Evolutionary conservation across 2,888 invertebrate species (phyloP).

Genomic region (Hololepta plana): DNA sequence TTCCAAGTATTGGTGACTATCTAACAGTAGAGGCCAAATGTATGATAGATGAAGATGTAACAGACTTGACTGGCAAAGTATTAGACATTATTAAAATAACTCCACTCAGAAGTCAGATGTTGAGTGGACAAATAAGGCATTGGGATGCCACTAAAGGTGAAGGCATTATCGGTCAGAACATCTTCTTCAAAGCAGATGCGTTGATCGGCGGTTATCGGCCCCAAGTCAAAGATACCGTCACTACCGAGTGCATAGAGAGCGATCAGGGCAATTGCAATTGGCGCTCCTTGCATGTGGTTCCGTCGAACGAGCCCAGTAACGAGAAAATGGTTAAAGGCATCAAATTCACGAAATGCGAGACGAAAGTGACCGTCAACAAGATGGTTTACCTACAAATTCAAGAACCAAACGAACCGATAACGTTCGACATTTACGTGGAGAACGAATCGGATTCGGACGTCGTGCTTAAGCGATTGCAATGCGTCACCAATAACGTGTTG

Average conservation of each 20-base stretch:
- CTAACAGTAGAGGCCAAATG: constrained; percentile 42
- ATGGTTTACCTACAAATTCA: no score
- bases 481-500: not conserved
- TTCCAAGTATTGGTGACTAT: constrained; percentile 54
- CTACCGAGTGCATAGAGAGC: constrained; percentile 55
- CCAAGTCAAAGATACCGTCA: constrained; percentile 39
- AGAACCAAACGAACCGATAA: constrained; percentile 1
- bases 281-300: constrained; percentile 32
- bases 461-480: not conserved
- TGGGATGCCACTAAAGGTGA: constrained; percentile 23
- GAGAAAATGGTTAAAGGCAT: constrained; percentile 7
- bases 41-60: constrained; percentile 37
- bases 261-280: constrained; percentile 36
- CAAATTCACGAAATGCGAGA: no score
- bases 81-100: constrained; percentile 40
- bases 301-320: constrained; percentile 5
- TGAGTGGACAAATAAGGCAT: constrained; percentile 30
- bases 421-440: not conserved
- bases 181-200: constrained; percentile 38
- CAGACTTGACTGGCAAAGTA: constrained; percentile 34
- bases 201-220: constrained; percentile 36
- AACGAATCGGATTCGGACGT: not conserved
- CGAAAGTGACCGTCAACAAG: no score
- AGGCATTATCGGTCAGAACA: constrained; percentile 38
- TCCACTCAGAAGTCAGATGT: constrained; percentile 38